Base-by-base conservation (phyloP, 2,797 vertebrate species). In the Pagetopsis macropterus region DNA sequence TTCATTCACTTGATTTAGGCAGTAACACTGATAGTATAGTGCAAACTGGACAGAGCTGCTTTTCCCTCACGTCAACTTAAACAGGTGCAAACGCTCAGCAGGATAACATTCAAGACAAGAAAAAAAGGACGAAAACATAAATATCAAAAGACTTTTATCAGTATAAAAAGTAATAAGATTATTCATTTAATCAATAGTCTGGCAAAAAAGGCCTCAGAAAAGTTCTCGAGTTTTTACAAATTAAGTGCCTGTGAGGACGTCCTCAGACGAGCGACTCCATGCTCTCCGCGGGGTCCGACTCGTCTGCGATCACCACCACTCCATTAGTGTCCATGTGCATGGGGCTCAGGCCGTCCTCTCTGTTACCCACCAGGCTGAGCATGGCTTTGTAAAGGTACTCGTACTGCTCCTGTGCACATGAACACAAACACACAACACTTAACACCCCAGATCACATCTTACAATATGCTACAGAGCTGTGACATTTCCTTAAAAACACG, bases 11-110 rank as follows among this genome's bases (percentile, higher is more conserved):
- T 91, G 89, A 95, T 94, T 95, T 95, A 96, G 97, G 97, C 97
- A 97, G 97, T 99, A 99, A 99, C 98, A 99, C 98, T 99, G 98
- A 98, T 97, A 96, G 95, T 96, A 88, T 94, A 98, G 97, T 99
- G 98, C 97, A 99, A 99, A 98, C 95, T 95, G 97, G 97, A 96
- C 94, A 95, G 94, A 96, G 96, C 92, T 94, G 96, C 84, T 96
- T 95, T 93, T 94, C 86, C 93, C 94, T 88, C 94, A 93, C 75
- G 65, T 90, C 84, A 93, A 89, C 88, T 89, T 89, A 96, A 92
- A 96, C 95, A 95, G 96, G 96, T 96, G 96, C 97, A 96, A 96
- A 97, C 94, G 95, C 96, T 98, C 96, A 98, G 98, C 97, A 98
- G 97, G 96, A 98, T 97, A 96, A 96, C 96, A 87, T 88, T 96